These are phyloP conservation scores for Alauda arvensis DNA, from an alignment of 2,797 vertebrate genomes.

Conservation along the genomic window DNA sequence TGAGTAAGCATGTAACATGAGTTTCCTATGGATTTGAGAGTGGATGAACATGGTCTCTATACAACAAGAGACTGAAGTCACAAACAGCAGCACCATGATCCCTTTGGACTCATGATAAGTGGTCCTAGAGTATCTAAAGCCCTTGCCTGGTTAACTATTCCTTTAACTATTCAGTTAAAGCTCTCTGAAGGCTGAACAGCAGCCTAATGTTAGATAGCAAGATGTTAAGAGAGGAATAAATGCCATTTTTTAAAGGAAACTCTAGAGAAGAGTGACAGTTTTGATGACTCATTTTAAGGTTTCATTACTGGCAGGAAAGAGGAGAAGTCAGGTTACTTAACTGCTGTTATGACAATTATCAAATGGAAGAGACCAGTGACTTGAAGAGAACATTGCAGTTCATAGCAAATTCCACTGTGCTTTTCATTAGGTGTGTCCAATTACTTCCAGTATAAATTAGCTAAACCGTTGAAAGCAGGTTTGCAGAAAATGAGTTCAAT, in stretches of 20 bases:
- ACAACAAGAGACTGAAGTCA: neutral
- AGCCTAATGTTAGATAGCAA: neutral
- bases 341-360: neutral
- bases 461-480: neutral
- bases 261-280: neutral
- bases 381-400: slow-evolving; percentile 32
- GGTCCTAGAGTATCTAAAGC: neutral
- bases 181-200: neutral
- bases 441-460: slow-evolving; percentile 52
- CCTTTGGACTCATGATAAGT: neutral
- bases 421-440: slow-evolving; percentile 44
- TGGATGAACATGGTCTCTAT: neutral
- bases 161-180: neutral
- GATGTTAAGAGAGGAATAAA: neutral
- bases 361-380: slow-evolving; percentile 10
- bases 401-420: slow-evolving; percentile 11
- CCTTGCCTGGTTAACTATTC: neutral
- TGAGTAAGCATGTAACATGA: neutral
- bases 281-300: neutral
- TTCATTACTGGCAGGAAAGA: neutral
- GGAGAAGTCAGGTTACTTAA: slow-evolving; percentile 8
- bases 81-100: neutral
- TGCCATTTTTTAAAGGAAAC: neutral
- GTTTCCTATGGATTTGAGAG: neutral
- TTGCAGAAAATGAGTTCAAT: neutral